Evolutionary conservation across 2,797 vertebrate species (phyloP).

Genomic region (Stomatorhinus walkeri): DNA sequence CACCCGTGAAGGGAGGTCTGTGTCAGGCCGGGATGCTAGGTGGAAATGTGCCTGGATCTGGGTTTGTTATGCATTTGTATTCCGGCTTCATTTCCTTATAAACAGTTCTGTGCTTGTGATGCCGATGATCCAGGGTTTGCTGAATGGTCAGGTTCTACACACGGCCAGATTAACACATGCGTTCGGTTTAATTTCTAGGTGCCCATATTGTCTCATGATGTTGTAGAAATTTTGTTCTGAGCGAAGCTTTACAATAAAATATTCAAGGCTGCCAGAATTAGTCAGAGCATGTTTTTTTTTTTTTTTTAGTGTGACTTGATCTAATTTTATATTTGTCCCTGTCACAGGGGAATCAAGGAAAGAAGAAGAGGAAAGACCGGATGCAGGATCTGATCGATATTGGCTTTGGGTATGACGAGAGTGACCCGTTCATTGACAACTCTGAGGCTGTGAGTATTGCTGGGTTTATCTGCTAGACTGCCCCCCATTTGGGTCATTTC

Average conservation of each 20-base stretch:
- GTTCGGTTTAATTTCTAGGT: neutral
- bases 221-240: neutral
- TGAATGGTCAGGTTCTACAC: neutral
- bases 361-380: constrained; percentile 83
- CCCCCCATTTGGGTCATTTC: neutral
- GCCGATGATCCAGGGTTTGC: neutral
- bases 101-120: neutral
- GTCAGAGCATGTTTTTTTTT: neutral
- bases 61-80: neutral
- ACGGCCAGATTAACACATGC: neutral
- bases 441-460: constrained; percentile 85
- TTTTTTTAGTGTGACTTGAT: neutral
- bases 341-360: constrained; percentile 40
- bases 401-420: constrained; percentile 94
- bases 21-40: neutral
- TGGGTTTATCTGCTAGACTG: neutral
- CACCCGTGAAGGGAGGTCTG: neutral
- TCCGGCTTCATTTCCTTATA: neutral
- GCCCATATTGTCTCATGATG: neutral
- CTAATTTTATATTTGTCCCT: neutral
- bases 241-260: neutral
- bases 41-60: neutral
- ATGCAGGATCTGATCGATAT: constrained; percentile 93
- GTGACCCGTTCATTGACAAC: constrained; percentile 96
- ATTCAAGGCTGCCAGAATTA: neutral